Percentiles rank a stretch among this genome's conserved stretches.
Conservation (phyloP, 2,888 invertebrate genomes). For the Rhamphomyia laevipes region DNA sequence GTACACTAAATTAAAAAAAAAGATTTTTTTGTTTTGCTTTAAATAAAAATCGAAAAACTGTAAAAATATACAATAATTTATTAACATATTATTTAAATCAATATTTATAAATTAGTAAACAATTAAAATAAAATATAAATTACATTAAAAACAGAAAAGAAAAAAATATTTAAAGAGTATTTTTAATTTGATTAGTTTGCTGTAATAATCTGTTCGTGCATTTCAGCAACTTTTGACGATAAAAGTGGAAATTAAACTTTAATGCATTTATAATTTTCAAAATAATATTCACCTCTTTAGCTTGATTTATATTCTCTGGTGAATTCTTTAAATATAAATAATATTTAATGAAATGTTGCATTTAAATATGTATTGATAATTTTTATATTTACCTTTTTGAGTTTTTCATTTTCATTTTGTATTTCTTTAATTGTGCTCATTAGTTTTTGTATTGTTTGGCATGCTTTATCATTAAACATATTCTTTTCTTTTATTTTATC, state of each 20-base stretch:
- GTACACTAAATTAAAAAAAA: neutral
- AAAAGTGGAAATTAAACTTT: too few species aligned
- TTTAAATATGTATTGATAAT: too few species aligned
- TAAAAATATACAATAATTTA: neutral
- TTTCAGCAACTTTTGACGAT: too few species aligned
- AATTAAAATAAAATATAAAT: neutral
- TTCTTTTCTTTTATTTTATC: constrained; percentile 26
- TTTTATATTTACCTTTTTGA: constrained; percentile 17
- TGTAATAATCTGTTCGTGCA: too few species aligned
- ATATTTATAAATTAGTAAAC: neutral
- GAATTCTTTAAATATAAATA: neutral
- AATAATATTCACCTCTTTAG: neutral
- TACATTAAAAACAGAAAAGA: neutral
- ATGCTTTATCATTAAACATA: constrained; percentile 29
- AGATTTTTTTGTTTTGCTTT: neutral
- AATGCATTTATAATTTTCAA: neutral
- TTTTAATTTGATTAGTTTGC: too few species aligned
- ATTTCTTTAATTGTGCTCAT: constrained; percentile 26
- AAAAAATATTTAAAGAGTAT: neutral
- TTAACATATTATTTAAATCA: constrained; percentile 9
- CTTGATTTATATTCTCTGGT: neutral
- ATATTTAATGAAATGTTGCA: neutral
- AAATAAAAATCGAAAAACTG: neutral
- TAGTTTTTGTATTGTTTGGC: constrained; percentile 31
- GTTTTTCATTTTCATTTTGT: constrained; percentile 26